Percentiles rank a stretch among this genome's conserved stretches.
phyloP scores from a whole-genome alignment of 2,797 vertebrate species.

The Peromyscus melanophrys region DNA sequence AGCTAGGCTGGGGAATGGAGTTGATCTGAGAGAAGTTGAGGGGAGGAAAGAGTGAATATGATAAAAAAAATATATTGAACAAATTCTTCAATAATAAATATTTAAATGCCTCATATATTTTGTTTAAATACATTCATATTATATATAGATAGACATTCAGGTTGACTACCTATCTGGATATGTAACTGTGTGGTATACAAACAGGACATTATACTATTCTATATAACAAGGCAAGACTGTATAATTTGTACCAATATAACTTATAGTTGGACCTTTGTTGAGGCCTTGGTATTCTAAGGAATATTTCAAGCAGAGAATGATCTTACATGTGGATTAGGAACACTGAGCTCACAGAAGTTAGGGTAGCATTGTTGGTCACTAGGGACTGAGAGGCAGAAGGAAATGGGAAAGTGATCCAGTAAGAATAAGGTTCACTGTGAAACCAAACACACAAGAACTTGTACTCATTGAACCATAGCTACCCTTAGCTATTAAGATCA shows the following conservation, averaged over 20 bases:
- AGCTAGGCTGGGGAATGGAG: too few relatives aligned
- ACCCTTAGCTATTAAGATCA: neutral
- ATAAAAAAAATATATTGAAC: neutral
- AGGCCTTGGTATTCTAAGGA: too few relatives aligned
- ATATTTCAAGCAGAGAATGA: neutral
- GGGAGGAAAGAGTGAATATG: neutral
- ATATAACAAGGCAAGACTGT: neutral
- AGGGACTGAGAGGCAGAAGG: neutral
- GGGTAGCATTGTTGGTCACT: too few relatives aligned
- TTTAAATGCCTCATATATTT: neutral
- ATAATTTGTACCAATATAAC: neutral
- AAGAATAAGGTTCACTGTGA: neutral
- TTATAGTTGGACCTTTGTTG: too few relatives aligned
- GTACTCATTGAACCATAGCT: neutral
- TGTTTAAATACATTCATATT: neutral
- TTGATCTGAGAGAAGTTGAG: neutral
- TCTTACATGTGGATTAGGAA: neutral
- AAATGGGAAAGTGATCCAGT: neutral
- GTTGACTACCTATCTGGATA: neutral
- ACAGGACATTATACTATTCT: neutral
- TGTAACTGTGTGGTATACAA: neutral
- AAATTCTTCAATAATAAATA: neutral
- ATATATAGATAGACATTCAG: too few relatives aligned
- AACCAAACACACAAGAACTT: too few relatives aligned
- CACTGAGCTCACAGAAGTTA: neutral